phyloP scores from a whole-genome alignment of 2,888 invertebrate genomes.

The Gymnosoma rotundatum region DNA sequence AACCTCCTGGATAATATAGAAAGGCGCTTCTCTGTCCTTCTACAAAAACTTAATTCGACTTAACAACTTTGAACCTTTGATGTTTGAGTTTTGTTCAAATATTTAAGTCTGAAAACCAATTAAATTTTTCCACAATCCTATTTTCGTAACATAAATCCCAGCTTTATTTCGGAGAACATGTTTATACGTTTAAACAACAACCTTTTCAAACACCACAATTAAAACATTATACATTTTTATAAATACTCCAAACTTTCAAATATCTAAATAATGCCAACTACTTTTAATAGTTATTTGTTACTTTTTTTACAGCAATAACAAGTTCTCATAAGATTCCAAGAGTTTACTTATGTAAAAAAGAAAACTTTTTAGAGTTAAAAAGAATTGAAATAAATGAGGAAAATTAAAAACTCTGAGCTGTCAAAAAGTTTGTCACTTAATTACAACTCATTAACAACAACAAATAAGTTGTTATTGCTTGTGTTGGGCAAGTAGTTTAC shows the following conservation, averaged over 20 bases:
- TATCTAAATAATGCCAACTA: conserved; percentile 55
- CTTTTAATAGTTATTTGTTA: conserved; percentile 18
- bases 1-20: too few relatives aligned
- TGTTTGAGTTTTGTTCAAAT: too few relatives aligned
- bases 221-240: too few relatives aligned
- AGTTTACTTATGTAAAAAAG: conserved; percentile 3
- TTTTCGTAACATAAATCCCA: too few relatives aligned
- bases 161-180: too few relatives aligned
- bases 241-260: not conserved
- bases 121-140: too few relatives aligned
- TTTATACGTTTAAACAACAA: too few relatives aligned
- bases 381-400: not conserved
- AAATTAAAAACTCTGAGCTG: conserved; percentile 73
- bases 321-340: conserved; percentile 43
- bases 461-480: conserved; percentile 71
- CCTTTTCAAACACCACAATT: too few relatives aligned
- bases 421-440: conserved; percentile 73
- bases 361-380: conserved; percentile 5
- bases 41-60: too few relatives aligned
- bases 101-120: too few relatives aligned
- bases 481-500: not conserved
- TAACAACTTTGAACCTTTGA: too few relatives aligned
- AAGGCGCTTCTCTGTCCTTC: too few relatives aligned
- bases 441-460: conserved; percentile 73
- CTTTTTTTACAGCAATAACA: conserved; percentile 34